Evolutionary conservation across 2,113 vertebrate species (phyloP), one percentile per base, ranked within the genome.

Genomic region (Cnemophilus loriae): DNA sequence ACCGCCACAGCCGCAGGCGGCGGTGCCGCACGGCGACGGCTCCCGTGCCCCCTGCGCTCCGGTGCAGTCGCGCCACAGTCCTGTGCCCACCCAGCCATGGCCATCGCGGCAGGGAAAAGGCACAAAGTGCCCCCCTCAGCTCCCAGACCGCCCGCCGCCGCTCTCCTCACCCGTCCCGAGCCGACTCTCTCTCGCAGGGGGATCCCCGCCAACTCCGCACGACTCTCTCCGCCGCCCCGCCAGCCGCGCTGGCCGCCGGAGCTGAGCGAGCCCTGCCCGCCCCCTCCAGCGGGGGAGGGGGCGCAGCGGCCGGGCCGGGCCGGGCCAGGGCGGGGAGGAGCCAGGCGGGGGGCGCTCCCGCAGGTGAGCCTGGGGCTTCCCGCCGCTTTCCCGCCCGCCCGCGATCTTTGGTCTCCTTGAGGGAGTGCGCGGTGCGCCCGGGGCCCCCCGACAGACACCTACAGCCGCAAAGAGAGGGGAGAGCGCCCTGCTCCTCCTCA

Each of bases 281-380:
- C 89, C 69, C 92, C 42, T 81, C 79, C 60, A 37, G 90, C 61
- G 16, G 79, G 69, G 93, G 89, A 70, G 92, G 69, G 84, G 71
- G 53, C 15, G 56, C 70, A 16, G 15, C 49, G 10, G 71, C 84
- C 30, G 16, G 52, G 57, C 49, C 23, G 46, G 22, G 67, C 49
- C 26, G 61, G 23, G 69, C 28, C 27, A n/a, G n/a, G n/a, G n/a
- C n/a, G 56, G 79, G 90, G 94, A 67, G 93, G 93, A 73, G 95
- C 77, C 71, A 67, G 49, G 56, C 61, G 49, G 41, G 86, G 77
- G 71, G 35, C 53, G 83, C 95, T 61, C 16, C 47, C 81, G 4
- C 94, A 95, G 94, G 94, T 95, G 81, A 86, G 80, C 35, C 7
- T 11, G 10, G 75, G 14, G 49, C 12, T 93, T 68, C 23, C 55